Base-by-base conservation (phyloP, 2,888 invertebrate species). In the Pomacea canaliculata region DNA sequence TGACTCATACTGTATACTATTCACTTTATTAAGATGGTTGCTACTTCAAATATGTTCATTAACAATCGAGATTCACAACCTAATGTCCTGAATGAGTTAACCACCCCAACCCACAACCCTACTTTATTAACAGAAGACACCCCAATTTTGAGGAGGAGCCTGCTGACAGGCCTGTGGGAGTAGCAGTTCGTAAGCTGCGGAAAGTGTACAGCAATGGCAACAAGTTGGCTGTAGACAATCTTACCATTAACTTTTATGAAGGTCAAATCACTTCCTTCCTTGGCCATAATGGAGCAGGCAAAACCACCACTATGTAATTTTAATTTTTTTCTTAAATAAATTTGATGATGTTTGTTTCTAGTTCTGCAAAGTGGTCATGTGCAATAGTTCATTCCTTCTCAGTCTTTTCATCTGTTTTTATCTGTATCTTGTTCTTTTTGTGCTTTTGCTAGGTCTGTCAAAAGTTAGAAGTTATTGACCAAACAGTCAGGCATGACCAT, bases 211-310 rank as follows among this genome's bases (percentile, higher is more conserved):
- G 81, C 18, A 82, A 79, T 0, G 86, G 88, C 9, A 85, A 87
- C 65, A 88, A 88, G 76, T 76, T 86, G 23, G 97, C 97, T 0
- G 93, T 97, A 0, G 93, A 91, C 78, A 87, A 88, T 8, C 93
- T 97, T 19, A 94, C 93, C 27, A 89, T 97, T 16, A 95, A 95
- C 82, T 94, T 97, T 82, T 94, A 94, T 77, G 94, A 95, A 87
- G 94, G 94, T 60, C 96, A 97, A 90, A 95, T 97, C 70, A 96
- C 96, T 0, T 94, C 96, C 19, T 93, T 97, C 80, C 91, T 97
- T 46, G 97, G 97, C 0, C 94, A 97, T 83, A 97, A 97, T 85
- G 97, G 97, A 0, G 97, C 97, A 0, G 97, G 97, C 16, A 97
- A 97, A 91, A 96, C 96, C 27, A 97, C 97, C 0, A 94, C 97